phyloP scores from a whole-genome alignment of 2,888 invertebrate genomes.

The Diaperis boleti region DNA sequence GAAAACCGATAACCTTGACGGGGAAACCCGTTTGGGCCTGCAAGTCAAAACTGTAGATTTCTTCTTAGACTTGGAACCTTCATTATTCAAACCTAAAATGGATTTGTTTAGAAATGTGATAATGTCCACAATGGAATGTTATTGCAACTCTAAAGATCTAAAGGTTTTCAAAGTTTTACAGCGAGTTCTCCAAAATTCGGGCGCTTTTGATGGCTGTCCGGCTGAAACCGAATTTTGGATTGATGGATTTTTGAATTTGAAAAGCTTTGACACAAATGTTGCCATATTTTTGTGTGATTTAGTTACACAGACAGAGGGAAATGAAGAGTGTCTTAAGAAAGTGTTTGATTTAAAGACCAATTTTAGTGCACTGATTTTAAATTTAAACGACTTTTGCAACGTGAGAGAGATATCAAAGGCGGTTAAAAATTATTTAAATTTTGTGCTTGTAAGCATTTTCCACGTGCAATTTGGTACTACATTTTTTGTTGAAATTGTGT shows the following conservation, averaged over 20 bases:
- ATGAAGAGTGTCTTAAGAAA: conserved; percentile 51
- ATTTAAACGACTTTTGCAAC: conserved; percentile 61
- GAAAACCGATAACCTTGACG: conserved; percentile 4
- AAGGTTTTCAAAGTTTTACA: conserved; percentile 62
- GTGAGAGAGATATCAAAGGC: conserved; percentile 44
- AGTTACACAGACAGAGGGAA: conserved; percentile 48
- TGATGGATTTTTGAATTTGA: conserved; percentile 56
- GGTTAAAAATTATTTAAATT: conserved; percentile 65
- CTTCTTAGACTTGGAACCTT: conserved; percentile 61
- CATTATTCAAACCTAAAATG: conserved; percentile 58
- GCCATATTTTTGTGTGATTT: conserved; percentile 56
- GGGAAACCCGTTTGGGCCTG: conserved; percentile 44
- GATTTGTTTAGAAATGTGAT: conserved; percentile 54
- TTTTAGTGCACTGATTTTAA: conserved; percentile 62
- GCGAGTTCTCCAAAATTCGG: conserved; percentile 73
- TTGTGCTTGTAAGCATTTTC: conserved; percentile 69
- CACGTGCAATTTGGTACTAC: conserved; percentile 72
- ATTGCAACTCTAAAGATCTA: conserved; percentile 63
- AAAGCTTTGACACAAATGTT: conserved; percentile 49
- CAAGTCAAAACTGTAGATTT: conserved; percentile 66
- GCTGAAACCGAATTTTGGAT: conserved; percentile 77
- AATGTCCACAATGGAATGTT: conserved; percentile 61
- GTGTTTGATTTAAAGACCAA: conserved; percentile 47
- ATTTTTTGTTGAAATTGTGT: conserved; percentile 67
- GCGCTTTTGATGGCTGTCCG: conserved; percentile 74